phyloP scores from a whole-genome alignment of 2,888 invertebrate species.

The Digitonthophagus gazella region DNA sequence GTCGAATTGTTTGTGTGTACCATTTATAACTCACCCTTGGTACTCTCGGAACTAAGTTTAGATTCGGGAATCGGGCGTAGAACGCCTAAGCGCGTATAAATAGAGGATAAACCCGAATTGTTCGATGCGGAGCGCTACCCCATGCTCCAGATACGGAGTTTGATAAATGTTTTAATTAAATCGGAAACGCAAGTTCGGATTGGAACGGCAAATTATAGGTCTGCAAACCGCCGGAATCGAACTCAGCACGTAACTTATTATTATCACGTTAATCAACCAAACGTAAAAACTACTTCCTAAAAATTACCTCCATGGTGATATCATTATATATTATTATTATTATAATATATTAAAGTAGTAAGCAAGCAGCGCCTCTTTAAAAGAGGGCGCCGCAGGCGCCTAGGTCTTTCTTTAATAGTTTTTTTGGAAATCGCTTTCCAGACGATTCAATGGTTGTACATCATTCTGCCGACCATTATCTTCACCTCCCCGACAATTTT shows the following conservation, averaged over 20 bases:
- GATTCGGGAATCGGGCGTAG: not conserved
- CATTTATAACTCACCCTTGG: not conserved
- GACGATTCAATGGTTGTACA: too few relatives aligned
- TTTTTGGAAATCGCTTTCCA: too few relatives aligned
- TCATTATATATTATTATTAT: too few relatives aligned
- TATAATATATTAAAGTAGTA: too few relatives aligned
- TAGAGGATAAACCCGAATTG: not conserved
- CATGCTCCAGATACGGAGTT: not conserved
- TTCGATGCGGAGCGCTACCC: not conserved
- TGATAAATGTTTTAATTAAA: slow-evolving; percentile 18
- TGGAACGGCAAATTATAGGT: not conserved
- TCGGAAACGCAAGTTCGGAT: slow-evolving; percentile 7
- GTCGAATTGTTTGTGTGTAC: not conserved
- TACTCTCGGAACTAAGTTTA: not conserved
- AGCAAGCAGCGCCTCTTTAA: too few relatives aligned
- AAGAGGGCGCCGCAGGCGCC: too few relatives aligned
- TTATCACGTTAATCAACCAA: not conserved
- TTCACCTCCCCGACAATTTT: too few relatives aligned
- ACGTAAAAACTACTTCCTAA: not conserved
- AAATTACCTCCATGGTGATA: too few relatives aligned
- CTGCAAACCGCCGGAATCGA: not conserved
- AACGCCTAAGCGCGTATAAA: not conserved
- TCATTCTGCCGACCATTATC: too few relatives aligned
- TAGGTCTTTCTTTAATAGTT: too few relatives aligned
- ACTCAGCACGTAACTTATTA: not conserved